Base-by-base conservation (phyloP, 2,113 vertebrate species). In the Protobothrops mucrosquamatus region DNA sequence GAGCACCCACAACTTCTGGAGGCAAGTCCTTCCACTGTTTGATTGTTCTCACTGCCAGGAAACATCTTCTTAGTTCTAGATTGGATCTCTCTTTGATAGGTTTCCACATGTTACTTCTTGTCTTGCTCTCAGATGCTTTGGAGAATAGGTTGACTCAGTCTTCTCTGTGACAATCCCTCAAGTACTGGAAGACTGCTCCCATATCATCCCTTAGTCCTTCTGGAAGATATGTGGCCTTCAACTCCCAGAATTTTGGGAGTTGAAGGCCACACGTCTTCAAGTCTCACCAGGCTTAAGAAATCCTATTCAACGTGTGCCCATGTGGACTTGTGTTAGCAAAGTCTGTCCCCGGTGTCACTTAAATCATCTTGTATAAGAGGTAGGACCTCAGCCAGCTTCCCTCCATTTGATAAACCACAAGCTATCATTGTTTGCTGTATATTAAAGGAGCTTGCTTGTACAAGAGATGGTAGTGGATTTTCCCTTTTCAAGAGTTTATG, bases 341-440 rank as follows among this genome's bases (percentile, higher is more conserved):
- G 59, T 51, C 93, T 92, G 89, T 95, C 1, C 0, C 18, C n/a
- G 5, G 29, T 93, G 92, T 92, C 96, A 93, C 94, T 92, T 52
- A 89, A 74, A n/a, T 92, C 94, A 93, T 88, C 61, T 89, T 95
- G 87, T 29, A 81, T 93, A 95, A 88, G 94, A 94, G 93, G 92
- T 87, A 92, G 89, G 94, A 94, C 26, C 90, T 69, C 29, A 92
- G 15, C 18, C 2, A 64, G 22, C 55, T 90, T 61, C 24, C 7
- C 15, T n/a, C 48, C 23, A 1, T 56, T 39, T 48, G 52, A 85
- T 43, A 91, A 56, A 56, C 23, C 29, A 24, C 90, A 29, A 85
- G 52, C 34, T 23, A 85, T 89, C 43, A n/a, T 69, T 34, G n/a
- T n/a, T n/a, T n/a, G n/a, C n/a, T n/a, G 14, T 48, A 24, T 6